Conservation (phyloP, 2,888 invertebrate species). For the Asteroscopus sphinx region DNA sequence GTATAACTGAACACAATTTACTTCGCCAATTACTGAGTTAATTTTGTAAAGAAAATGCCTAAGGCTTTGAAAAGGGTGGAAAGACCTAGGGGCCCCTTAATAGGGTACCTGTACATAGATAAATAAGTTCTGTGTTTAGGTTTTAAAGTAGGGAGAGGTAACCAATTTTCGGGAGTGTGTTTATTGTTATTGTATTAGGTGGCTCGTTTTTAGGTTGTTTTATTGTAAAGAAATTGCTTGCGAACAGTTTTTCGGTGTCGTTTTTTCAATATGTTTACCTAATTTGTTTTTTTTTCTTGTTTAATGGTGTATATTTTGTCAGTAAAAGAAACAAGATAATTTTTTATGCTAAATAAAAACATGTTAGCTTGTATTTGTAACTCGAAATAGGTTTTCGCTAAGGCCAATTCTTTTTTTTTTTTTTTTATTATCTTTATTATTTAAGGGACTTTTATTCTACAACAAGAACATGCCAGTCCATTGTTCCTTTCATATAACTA, state of each 20-base stretch:
- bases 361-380: no score
- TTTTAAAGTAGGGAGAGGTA: slow-evolving; percentile 24
- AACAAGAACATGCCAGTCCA: no score
- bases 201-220: slow-evolving; percentile 14
- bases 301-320: no score
- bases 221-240: slow-evolving; percentile 28
- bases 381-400: no score
- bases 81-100: slow-evolving; percentile 23
- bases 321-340: no score
- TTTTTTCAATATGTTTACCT: background rate
- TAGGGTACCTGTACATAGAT: slow-evolving; percentile 20
- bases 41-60: slow-evolving; percentile 60
- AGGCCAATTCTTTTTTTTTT: no score
- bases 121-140: slow-evolving; percentile 19
- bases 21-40: slow-evolving; percentile 61
- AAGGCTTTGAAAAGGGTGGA: slow-evolving; percentile 37
- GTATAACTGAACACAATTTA: slow-evolving; percentile 57
- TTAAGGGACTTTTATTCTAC: no score
- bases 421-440: no score
- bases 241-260: slow-evolving; percentile 2
- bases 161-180: slow-evolving; percentile 20
- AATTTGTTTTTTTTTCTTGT: no score
- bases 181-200: slow-evolving; percentile 34
- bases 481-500: no score
- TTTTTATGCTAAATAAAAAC: no score